Conservation (phyloP, 2,797 vertebrate genomes). For the Megalops cyprinoides region DNA sequence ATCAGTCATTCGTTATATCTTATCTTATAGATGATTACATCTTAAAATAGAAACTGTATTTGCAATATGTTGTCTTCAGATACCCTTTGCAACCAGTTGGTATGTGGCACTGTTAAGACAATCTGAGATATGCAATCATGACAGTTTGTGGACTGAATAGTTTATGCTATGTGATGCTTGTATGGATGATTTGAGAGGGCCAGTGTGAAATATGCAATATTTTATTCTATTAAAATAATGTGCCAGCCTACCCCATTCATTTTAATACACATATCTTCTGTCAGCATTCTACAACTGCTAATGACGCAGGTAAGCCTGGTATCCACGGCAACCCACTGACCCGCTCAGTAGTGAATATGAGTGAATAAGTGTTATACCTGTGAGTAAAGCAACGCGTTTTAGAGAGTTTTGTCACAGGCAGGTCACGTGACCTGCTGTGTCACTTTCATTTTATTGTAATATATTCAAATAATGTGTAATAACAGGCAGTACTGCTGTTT, state of each 20-base stretch:
- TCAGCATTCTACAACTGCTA: not conserved
- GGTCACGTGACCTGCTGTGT: not conserved
- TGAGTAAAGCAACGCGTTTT: not conserved
- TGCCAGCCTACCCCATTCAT: not conserved
- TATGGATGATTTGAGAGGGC: no score
- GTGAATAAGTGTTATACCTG: not conserved
- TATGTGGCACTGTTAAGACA: no score
- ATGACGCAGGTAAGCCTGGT: not conserved
- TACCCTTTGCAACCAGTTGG: no score
- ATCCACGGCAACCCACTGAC: not conserved
- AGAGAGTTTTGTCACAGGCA: not conserved
- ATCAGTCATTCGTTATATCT: no score
- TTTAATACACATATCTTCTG: not conserved
- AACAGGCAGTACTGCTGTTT: not conserved
- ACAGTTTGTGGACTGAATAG: no score
- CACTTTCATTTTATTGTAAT: not conserved
- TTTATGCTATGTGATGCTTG: no score
- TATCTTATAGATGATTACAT: no score
- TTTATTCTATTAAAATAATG: not conserved
- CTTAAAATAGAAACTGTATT: no score
- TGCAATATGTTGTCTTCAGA: no score
- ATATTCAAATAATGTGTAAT: conserved; percentile 2
- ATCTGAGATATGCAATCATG: no score
- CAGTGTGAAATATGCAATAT: no score
- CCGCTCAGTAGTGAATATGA: not conserved